These are phyloP conservation scores for Dinoponera quadriceps DNA, from an alignment of 1,140 invertebrate genomes.

Conservation along the genomic window DNA sequence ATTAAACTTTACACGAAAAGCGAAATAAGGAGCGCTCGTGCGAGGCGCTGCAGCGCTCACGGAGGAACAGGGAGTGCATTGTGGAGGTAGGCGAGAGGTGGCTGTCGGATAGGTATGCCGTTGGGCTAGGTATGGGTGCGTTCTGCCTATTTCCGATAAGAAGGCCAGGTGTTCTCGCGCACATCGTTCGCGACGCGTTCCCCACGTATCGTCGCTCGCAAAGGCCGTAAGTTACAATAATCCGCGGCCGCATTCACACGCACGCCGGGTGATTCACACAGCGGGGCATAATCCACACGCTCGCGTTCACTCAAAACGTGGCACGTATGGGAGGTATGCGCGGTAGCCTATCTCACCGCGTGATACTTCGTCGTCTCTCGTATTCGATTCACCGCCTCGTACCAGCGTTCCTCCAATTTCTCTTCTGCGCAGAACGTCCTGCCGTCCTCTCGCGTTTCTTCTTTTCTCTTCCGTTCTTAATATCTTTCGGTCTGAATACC, in stretches of 20 bases:
- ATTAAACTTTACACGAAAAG: background rate
- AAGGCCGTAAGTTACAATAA: slow-evolving; percentile 31
- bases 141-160: slow-evolving; percentile 61
- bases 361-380: too few relatives aligned
- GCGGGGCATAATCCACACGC: background rate
- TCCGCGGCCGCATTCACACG: slow-evolving; percentile 1
- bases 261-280: slow-evolving; percentile 21
- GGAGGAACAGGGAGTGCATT: slow-evolving; percentile 59
- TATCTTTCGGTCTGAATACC: too few relatives aligned
- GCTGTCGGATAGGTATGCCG: slow-evolving; percentile 31
- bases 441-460: too few relatives aligned
- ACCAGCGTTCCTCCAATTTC: too few relatives aligned
- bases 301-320: background rate
- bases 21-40: background rate
- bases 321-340: slow-evolving; percentile 15
- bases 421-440: too few relatives aligned
- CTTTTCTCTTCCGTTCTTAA: too few relatives aligned
- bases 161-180: slow-evolving; percentile 62
- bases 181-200: slow-evolving; percentile 9
- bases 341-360: too few relatives aligned
- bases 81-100: background rate
- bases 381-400: too few relatives aligned
- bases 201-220: slow-evolving; percentile 2
- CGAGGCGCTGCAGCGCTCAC: too few relatives aligned
- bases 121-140: slow-evolving; percentile 23